Conservation (phyloP, 1,140 invertebrate species). For the Drosophila lacteicornis region DNA sequence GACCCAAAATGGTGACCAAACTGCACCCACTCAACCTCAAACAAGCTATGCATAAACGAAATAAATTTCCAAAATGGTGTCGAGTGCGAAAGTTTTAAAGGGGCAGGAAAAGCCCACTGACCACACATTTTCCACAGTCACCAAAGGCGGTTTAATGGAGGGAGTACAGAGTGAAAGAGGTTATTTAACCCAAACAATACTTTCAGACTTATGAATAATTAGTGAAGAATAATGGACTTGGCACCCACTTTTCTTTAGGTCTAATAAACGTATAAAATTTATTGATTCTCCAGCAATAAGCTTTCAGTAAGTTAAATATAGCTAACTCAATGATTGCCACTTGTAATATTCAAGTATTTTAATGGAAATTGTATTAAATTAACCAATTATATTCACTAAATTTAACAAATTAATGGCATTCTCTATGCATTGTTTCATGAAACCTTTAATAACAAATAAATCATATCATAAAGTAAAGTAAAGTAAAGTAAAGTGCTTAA, state of each 20-base stretch:
- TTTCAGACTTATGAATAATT: constrained; percentile 29
- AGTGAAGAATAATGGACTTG: constrained; percentile 2
- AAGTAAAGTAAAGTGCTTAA: not conserved
- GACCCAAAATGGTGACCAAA: constrained; percentile 26
- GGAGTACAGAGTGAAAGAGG: not conserved
- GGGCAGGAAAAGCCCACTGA: not conserved
- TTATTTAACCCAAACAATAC: constrained; percentile 12
- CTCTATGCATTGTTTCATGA: not conserved
- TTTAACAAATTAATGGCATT: not conserved
- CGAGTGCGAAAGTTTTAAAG: constrained; percentile 16
- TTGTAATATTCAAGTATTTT: too few relatives aligned
- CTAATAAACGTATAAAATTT: not conserved
- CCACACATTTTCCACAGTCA: not conserved
- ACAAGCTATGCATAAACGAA: constrained; percentile 31
- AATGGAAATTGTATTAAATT: too few relatives aligned
- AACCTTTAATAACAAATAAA: too few relatives aligned
- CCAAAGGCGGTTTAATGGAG: not conserved
- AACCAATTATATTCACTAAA: not conserved
- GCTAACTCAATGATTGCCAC: too few relatives aligned
- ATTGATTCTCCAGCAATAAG: too few relatives aligned
- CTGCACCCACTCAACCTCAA: constrained; percentile 31
- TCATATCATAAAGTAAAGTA: too few relatives aligned
- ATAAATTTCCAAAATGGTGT: constrained; percentile 34
- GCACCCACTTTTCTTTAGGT: not conserved
- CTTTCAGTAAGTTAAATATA: too few relatives aligned